Conservation (phyloP, 2,888 invertebrate species). For the Lasioglossum figueresi region DNA sequence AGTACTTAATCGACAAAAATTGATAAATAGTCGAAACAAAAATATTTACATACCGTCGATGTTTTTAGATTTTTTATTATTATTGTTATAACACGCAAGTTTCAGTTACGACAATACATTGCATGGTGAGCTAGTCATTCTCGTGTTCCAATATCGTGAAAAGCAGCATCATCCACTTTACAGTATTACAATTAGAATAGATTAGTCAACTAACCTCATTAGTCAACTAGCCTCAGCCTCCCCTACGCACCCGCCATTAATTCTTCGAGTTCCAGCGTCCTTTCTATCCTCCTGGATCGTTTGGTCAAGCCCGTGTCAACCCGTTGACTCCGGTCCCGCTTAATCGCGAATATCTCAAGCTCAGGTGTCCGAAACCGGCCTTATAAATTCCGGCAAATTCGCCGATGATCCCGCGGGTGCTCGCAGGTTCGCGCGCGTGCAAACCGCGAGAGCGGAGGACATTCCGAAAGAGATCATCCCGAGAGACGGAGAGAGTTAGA, state of each 20-base stretch:
- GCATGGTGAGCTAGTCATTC: no score
- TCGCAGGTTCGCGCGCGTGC: slow-evolving; percentile 7
- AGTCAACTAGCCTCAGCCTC: no score
- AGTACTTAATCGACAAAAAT: no score
- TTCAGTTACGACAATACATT: no score
- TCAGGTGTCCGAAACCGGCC: slow-evolving; percentile 32
- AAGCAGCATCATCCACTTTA: no score
- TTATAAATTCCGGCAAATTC: slow-evolving; percentile 53
- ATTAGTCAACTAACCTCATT: no score
- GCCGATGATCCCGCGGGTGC: not conserved
- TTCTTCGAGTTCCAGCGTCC: not conserved
- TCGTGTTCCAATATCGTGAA: no score
- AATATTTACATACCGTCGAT: no score
- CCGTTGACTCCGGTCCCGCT: not conserved
- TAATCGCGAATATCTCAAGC: slow-evolving; percentile 59
- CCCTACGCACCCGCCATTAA: not conserved
- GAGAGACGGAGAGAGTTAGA: not conserved
- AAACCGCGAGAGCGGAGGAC: slow-evolving; percentile 8
- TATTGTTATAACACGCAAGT: no score
- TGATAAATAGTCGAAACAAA: no score
- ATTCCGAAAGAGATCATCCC: slow-evolving; percentile 16
- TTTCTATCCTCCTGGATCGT: not conserved
- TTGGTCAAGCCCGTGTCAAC: not conserved
- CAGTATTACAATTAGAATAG: no score
- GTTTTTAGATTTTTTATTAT: no score